Percentiles rank a stretch among this genome's conserved stretches.
These are phyloP conservation scores for Argopecten irradians DNA, from an alignment of 1,140 invertebrate species.

Conservation along the genomic window DNA sequence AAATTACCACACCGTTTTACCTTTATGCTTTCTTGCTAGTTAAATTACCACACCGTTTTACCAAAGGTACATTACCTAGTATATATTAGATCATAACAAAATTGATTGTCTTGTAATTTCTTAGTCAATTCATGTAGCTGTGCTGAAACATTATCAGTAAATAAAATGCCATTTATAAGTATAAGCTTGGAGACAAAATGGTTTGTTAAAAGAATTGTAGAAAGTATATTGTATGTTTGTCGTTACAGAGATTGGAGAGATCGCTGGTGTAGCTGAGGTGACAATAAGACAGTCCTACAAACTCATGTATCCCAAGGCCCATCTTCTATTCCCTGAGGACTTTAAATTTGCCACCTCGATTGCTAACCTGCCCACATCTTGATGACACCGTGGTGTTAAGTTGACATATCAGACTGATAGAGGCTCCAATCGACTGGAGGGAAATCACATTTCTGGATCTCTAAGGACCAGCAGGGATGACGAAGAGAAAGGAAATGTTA, in stretches of 20 bases:
- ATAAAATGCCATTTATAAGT: not conserved
- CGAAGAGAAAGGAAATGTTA: not conserved
- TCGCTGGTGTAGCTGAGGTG: conserved; percentile 98
- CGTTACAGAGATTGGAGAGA: conserved; percentile 95
- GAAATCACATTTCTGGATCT: not conserved
- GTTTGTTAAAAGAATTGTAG: not conserved
- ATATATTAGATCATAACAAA: too few relatives aligned
- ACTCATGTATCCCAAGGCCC: conserved; percentile 96
- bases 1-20: too few relatives aligned
- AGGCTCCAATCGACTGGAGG: not conserved
- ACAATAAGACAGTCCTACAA: conserved; percentile 99
- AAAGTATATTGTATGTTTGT: conserved; percentile 11
- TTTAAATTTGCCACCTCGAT: conserved; percentile 97
- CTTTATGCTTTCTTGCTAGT: too few relatives aligned
- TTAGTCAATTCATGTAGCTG: too few relatives aligned
- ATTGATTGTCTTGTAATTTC: too few relatives aligned
- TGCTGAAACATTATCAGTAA: not conserved
- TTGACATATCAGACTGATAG: not conserved
- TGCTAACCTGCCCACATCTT: conserved; percentile 87
- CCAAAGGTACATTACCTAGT: too few relatives aligned
- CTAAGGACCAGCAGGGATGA: not conserved
- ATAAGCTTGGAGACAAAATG: not conserved
- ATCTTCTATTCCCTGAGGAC: conserved; percentile 95
- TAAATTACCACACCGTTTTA: too few relatives aligned
- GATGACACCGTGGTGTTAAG: not conserved